Conservation (phyloP, 2,113 vertebrate genomes). For the Machaerirhynchus nigripectus region DNA sequence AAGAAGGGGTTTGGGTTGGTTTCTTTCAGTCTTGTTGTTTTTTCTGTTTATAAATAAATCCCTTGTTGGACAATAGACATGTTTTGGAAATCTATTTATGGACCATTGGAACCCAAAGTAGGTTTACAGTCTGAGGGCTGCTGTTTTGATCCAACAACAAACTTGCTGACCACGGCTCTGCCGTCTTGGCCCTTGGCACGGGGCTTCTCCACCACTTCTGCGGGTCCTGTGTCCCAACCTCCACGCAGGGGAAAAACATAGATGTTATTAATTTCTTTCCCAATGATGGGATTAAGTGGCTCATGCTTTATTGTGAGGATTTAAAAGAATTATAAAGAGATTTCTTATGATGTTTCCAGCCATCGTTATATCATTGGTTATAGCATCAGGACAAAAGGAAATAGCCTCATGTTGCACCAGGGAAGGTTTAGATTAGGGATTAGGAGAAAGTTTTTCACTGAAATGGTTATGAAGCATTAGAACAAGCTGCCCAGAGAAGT, state of each 20-base stretch:
- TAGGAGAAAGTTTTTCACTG: background rate
- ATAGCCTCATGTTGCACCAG: background rate
- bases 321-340: background rate
- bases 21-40: background rate
- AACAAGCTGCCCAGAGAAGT: background rate
- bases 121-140: background rate
- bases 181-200: accelerated
- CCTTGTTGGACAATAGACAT: background rate
- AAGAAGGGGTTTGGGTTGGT: background rate
- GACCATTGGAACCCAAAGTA: background rate
- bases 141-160: background rate
- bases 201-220: background rate
- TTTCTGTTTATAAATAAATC: slow-evolving; percentile 43
- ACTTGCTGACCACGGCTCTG: background rate
- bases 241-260: accelerated
- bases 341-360: background rate
- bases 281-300: background rate
- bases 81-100: slow-evolving; percentile 19
- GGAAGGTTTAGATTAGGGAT: background rate
- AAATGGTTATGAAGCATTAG: background rate
- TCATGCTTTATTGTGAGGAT: background rate
- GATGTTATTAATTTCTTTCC: too few relatives aligned
- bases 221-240: background rate
- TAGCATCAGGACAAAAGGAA: background rate
- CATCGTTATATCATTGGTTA: accelerated